Evolutionary conservation across 1,140 invertebrate genomes (phyloP).

Genomic region (Antheraea mylitta): DNA sequence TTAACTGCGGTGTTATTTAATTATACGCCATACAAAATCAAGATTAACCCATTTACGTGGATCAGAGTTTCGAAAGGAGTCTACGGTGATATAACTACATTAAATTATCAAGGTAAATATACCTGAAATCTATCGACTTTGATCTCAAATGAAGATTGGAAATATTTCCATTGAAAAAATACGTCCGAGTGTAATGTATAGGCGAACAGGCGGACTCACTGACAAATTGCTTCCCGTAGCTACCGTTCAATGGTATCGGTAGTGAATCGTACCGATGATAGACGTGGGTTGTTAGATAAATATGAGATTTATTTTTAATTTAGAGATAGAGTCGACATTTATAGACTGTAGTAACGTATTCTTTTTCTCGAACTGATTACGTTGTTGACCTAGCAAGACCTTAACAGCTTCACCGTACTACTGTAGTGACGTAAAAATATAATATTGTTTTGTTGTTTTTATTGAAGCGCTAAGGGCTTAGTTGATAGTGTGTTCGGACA

Average conservation of each 20-base stretch:
- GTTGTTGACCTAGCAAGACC: no score
- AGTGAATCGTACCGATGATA: not conserved
- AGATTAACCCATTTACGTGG: not conserved
- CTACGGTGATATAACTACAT: not conserved
- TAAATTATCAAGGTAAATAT: not conserved
- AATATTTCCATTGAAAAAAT: not conserved
- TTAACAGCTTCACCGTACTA: no score
- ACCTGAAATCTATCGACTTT: not conserved
- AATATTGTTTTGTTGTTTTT: no score
- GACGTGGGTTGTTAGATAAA: not conserved
- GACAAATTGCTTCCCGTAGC: slow-evolving; percentile 7
- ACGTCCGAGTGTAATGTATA: not conserved
- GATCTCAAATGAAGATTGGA: not conserved
- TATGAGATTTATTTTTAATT: slow-evolving; percentile 4
- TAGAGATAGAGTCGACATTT: not conserved
- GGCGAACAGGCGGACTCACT: slow-evolving; percentile 2
- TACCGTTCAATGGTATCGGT: not conserved
- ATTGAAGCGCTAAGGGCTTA: no score
- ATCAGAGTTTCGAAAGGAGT: not conserved
- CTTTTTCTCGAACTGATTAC: no score
- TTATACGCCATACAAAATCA: not conserved
- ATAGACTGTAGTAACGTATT: no score
- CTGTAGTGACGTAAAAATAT: no score
- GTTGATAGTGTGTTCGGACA: no score
- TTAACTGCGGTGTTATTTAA: no score